phyloP scores from a whole-genome alignment of 2,113 vertebrate genomes.

The Hippolais icterina region DNA sequence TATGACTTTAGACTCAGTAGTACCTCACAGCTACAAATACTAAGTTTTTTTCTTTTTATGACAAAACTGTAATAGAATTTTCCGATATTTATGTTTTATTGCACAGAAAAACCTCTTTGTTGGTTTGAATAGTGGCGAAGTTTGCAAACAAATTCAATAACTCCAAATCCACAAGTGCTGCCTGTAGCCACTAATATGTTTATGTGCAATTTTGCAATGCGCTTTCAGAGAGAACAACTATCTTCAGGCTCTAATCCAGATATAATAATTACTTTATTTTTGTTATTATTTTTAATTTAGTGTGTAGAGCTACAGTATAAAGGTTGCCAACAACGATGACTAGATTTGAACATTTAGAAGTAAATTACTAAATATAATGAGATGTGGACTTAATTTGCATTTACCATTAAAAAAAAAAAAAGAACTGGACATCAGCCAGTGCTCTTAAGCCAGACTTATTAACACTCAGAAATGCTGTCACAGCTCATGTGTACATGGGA shows the following conservation, averaged over 20 bases:
- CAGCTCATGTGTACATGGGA: slow-evolving; percentile 71
- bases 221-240: background rate
- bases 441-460: slow-evolving; percentile 74
- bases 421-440: slow-evolving; percentile 76
- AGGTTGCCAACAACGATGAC: slow-evolving; percentile 22
- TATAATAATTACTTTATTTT: slow-evolving; percentile 4
- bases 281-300: slow-evolving; percentile 23
- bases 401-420: slow-evolving; percentile 37
- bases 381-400: slow-evolving; percentile 63
- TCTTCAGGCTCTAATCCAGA: background rate
- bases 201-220: background rate
- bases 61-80: background rate
- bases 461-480: slow-evolving; percentile 76
- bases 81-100: background rate
- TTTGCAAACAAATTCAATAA: background rate
- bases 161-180: background rate
- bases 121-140: background rate
- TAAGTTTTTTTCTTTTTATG: background rate
- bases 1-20: background rate
- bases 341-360: slow-evolving; percentile 53
- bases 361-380: slow-evolving; percentile 59
- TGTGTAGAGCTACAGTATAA: background rate
- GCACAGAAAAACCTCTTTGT: background rate
- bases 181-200: background rate
- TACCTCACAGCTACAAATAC: background rate